A percentile compares a stretch with the other conserved stretches of the same genome.
Conservation (phyloP, 2,888 invertebrate species). For the Rhodophaea formosa region DNA sequence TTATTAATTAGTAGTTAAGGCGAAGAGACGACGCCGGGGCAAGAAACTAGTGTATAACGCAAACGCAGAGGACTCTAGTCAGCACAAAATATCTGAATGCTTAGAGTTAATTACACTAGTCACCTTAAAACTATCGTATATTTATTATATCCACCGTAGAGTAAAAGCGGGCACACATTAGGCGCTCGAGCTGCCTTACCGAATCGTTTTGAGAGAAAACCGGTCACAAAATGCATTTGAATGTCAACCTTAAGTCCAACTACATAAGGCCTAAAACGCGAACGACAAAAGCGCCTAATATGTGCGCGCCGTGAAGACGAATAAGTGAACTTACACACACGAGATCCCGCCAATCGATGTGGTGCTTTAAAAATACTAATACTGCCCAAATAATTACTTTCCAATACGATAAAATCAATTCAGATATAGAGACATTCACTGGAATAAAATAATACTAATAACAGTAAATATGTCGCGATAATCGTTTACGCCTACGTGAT, state of each 20-base stretch:
- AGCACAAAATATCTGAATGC: constrained; percentile 71
- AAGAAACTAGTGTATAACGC: constrained; percentile 34
- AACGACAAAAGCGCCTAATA: too few species aligned
- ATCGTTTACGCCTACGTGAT: constrained; percentile 29
- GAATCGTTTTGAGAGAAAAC: too few species aligned
- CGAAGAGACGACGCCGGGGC: background rate
- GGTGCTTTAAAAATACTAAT: constrained; percentile 58
- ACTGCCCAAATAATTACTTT: constrained; percentile 70
- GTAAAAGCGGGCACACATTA: constrained; percentile 15
- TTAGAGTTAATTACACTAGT: constrained; percentile 64
- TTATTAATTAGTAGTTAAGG: background rate
- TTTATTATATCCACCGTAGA: constrained; percentile 75
- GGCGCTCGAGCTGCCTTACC: too few species aligned
- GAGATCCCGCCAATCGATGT: constrained; percentile 70
- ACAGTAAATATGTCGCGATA: constrained; percentile 2
- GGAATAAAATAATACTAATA: constrained; percentile 51
- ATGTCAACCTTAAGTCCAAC: too few species aligned
- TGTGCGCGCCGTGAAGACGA: constrained; percentile 30
- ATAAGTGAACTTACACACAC: constrained; percentile 58
- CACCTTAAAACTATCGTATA: constrained; percentile 75
- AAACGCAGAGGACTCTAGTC: constrained; percentile 48
- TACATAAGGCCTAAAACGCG: too few species aligned
- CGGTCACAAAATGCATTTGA: too few species aligned
- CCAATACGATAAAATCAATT: constrained; percentile 38
- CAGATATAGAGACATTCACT: constrained; percentile 39